Evolutionary conservation across 2,113 vertebrate genomes (phyloP), one percentile per base, ranked within the genome.

Genomic region (Nycticebus coucang): DNA sequence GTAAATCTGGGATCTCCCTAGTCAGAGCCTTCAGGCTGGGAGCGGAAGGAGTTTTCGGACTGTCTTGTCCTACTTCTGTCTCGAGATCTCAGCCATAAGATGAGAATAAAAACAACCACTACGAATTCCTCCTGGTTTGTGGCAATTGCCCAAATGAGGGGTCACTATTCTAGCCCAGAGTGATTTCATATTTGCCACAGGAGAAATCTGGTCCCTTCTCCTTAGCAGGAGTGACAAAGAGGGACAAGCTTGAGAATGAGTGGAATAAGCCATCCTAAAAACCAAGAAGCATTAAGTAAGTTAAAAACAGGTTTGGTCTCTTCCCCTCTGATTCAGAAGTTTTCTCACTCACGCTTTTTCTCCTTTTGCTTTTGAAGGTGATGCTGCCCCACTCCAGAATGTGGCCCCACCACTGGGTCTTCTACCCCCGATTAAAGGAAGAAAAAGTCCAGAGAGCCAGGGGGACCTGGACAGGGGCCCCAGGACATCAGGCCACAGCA

Each of bases 391-490:
- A 0, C 69, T 21, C 19, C 68, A 88, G 91, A 95, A 60, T 24
- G 69, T n/a, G 21, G 85, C 53, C 14, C 72, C 71, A 37, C 15
- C 84, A 59, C 30, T 2, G 22, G 66, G 7, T 53, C 66, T 64
- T 57, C 88, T 24, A 26, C 57, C 88, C 62, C 85, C 13, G 0
- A 66, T 21, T 84, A 59, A 62, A 78, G 21, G 80, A 79, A 97
- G 95, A 74, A 96, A 97, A 92, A 96, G 97, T 60, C 92, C 96
- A 0, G 95, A 95, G 19, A 95, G 90, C 72, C 98, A 98, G 94
- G 97, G 97, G 60, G 98, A 96, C 87, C 95, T 97, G 94, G 97
- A 97, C 1, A 35, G 62, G 62, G 26, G 85, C 78, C 95, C 91
- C 95, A 97, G 85, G 97, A 78, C 79, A 89, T 7, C 71, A 82